Conservation (phyloP, 2,888 invertebrate species). For the Parascotia fuliginaria region DNA sequence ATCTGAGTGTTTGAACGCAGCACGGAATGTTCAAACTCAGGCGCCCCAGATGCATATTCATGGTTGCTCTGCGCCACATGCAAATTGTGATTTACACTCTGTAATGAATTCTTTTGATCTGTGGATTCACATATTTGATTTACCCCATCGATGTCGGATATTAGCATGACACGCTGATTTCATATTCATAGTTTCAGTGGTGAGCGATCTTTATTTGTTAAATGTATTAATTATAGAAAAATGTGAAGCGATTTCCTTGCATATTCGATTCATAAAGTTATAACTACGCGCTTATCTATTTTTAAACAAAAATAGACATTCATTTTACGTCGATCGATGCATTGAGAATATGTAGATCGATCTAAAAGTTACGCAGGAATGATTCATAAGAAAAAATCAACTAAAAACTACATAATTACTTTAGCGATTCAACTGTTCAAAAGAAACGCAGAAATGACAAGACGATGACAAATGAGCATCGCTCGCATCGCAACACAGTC, state of each 20-base stretch:
- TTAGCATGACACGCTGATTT: constrained; percentile 78
- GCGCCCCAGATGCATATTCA: constrained; percentile 82
- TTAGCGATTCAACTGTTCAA: constrained; percentile 80
- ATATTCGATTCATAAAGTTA: not conserved
- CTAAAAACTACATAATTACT: constrained; percentile 84
- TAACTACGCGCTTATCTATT: constrained; percentile 1
- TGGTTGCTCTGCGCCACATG: constrained; percentile 80
- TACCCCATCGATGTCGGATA: constrained; percentile 80
- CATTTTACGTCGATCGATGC: constrained; percentile 42
- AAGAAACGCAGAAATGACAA: constrained; percentile 86
- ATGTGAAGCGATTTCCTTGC: not conserved
- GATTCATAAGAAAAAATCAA: constrained; percentile 66
- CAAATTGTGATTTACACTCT: constrained; percentile 85
- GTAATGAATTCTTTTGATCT: constrained; percentile 87
- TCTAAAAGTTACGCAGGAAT: constrained; percentile 52
- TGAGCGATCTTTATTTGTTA: constrained; percentile 60
- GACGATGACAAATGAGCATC: constrained; percentile 85
- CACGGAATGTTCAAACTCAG: constrained; percentile 75
- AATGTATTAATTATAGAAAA: constrained; percentile 52
- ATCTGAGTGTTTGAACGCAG: constrained; percentile 59
- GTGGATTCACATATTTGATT: constrained; percentile 85
- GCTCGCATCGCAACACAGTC: constrained; percentile 79
- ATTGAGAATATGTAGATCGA: constrained; percentile 50
- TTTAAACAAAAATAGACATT: constrained; percentile 22
- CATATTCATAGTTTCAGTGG: constrained; percentile 81